Base-by-base conservation (phyloP, 1,140 invertebrate species). In the Theocolax elegans region DNA sequence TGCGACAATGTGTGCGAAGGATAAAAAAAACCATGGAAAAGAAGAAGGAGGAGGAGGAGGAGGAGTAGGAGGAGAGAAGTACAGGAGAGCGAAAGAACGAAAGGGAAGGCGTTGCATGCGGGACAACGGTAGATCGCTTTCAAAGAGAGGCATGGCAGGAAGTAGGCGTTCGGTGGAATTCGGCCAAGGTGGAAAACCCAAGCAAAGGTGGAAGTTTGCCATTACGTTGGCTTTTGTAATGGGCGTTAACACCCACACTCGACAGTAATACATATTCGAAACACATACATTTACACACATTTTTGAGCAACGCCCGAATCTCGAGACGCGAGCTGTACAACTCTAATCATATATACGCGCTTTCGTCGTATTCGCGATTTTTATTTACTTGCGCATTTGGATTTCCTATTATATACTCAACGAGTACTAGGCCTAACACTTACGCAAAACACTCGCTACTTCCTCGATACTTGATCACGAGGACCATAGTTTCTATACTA, bases 131-230 rank as follows among this genome's bases (percentile, higher is more conserved):
- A 80, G 78, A 82, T 83, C 80, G 77, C 76, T 78, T 79, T 82
- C 67, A 76, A 66, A 67, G 59, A 75, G 75, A 82, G 81, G 80
- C 80, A 80, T 75, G 82, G 78, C 82, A 84, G 83, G 82, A 84
- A 84, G 81, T 84, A 82, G 82, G 82, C 79, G 83, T 83, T 82
- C 77, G 80, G 79, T 78, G 81, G 81, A 84, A 84, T 84, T 84
- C 80, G 80, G 82, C 81, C 80, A 83, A 83, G 81, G 81, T 84
- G 64, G 70, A 77, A 80, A 77, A 82, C 74, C 77, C 72, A 79
- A 73, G 76, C 75, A 74, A 80, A 82, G 77, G 75, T 83, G 80
- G 81, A 83, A 83, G 81, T 82, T 72, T 71, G 67, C 77, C 75
- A 81, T 82, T 83, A 80, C 73, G 19, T 72, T 8, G 63, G 38